Percentiles rank a stretch among this genome's conserved stretches.
phyloP scores from a whole-genome alignment of 2,797 vertebrate species.

The Echiichthys vipera region DNA sequence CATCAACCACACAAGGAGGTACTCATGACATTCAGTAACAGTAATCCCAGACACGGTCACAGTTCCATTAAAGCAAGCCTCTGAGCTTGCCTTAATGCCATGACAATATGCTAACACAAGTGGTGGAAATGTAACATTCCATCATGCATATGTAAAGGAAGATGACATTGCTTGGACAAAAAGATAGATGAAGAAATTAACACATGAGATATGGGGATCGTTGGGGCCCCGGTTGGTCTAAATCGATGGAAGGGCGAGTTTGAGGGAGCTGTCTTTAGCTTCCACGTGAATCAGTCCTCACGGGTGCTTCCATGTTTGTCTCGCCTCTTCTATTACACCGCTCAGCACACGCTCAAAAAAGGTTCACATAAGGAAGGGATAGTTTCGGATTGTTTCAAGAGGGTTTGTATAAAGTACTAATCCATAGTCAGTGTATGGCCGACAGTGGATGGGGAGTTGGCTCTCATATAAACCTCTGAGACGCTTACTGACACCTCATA shows the following conservation, averaged over 20 bases:
- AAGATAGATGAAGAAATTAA: constrained; percentile 57
- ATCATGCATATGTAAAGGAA: constrained; percentile 71
- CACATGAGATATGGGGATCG: constrained; percentile 44
- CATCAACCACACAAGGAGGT: constrained; percentile 59
- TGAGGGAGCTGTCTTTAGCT: not conserved
- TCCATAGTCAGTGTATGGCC: too few species aligned
- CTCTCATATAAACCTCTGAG: too few species aligned
- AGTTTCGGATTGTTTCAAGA: too few species aligned
- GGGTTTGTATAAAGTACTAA: too few species aligned
- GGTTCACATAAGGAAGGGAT: too few species aligned
- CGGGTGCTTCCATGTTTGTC: not conserved
- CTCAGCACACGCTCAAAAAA: not conserved
- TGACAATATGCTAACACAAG: constrained; percentile 58
- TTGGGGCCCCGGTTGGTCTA: not conserved
- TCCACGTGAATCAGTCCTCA: not conserved
- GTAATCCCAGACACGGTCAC: constrained; percentile 67
- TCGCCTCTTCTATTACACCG: not conserved
- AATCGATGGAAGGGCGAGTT: not conserved
- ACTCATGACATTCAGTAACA: constrained; percentile 62
- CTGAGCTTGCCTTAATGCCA: constrained; percentile 75
- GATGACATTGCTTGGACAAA: constrained; percentile 55
- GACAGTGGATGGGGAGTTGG: too few species aligned
- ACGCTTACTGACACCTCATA: too few species aligned
- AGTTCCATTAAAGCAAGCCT: constrained; percentile 73
- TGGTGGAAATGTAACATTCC: constrained; percentile 74